phyloP scores from a whole-genome alignment of 2,113 vertebrate genomes.

The Cacatua alba region DNA sequence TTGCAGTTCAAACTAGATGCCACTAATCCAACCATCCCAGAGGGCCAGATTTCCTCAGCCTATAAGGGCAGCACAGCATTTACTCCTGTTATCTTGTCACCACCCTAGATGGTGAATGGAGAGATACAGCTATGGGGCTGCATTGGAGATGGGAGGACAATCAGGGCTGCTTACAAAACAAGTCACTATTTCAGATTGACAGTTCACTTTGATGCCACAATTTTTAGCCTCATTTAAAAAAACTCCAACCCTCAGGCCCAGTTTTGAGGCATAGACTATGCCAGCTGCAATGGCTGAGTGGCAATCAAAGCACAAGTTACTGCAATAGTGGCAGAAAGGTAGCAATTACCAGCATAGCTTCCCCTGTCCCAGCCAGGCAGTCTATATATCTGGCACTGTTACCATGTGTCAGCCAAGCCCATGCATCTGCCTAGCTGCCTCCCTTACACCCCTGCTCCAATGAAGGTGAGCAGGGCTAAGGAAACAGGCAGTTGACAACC shows the following conservation, averaged over 20 bases:
- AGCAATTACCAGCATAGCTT: neutral
- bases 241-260: neutral
- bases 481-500: neutral
- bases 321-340: neutral
- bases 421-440: neutral
- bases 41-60: neutral
- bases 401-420: neutral
- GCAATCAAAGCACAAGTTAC: neutral
- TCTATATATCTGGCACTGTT: rapidly evolving
- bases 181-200: neutral
- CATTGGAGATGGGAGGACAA: neutral
- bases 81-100: neutral
- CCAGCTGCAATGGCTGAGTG: neutral
- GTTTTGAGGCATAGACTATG: neutral
- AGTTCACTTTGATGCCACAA: neutral
- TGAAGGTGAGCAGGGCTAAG: neutral
- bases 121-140: neutral
- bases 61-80: neutral
- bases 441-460: neutral
- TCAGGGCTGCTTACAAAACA: neutral
- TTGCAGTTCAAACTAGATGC: neutral
- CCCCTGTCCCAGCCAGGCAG: neutral
- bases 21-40: neutral
- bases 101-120: neutral
- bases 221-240: neutral